Conservation (phyloP, 2,888 invertebrate species). For the Microctonus aethiopoides region DNA sequence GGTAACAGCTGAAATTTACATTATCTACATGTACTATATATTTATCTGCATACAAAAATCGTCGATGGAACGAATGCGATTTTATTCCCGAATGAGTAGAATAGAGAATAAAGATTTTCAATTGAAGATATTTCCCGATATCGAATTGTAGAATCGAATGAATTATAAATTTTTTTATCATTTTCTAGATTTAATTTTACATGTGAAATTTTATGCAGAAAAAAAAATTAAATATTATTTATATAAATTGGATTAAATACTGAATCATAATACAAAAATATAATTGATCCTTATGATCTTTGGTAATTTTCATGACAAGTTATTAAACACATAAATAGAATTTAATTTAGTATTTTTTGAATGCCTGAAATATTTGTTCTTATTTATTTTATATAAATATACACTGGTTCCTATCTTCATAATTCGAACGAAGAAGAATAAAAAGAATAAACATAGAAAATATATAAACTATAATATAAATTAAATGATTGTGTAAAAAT, state of each 20-base stretch:
- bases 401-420: conserved; percentile 13
- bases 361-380: conserved; percentile 49
- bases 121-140: neutral
- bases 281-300: conserved; percentile 34
- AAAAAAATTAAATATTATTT: conserved; percentile 24
- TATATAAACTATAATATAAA: neutral
- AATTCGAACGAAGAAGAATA: too few species aligned
- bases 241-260: conserved; percentile 38
- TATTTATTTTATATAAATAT: too few species aligned
- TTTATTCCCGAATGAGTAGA: neutral
- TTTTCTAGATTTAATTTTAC: neutral
- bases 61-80: neutral
- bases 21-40: too few species aligned
- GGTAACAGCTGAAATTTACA: neutral
- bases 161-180: neutral
- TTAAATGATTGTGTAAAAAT: neutral
- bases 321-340: neutral
- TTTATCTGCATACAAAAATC: neutral
- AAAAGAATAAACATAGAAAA: neutral
- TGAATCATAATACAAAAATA: conserved; percentile 33
- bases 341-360: too few species aligned
- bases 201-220: neutral
- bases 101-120: conserved; percentile 1
- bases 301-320: conserved; percentile 15
- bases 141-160: neutral